Base-by-base conservation (phyloP, 2,888 invertebrate species). In the Dione vanillae region DNA sequence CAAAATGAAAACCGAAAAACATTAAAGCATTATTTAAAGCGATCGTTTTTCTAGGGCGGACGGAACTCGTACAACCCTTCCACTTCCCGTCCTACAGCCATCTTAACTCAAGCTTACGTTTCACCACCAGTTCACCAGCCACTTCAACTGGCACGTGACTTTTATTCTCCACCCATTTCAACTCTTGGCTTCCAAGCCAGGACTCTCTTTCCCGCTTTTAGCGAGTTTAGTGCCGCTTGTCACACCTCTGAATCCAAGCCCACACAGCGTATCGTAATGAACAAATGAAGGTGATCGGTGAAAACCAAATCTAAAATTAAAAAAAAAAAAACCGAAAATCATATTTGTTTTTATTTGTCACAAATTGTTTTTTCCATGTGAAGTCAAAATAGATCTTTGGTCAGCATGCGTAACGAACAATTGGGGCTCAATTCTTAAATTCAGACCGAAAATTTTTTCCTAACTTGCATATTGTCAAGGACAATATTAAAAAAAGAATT, bases 181-280 rank as follows among this genome's bases (percentile, higher is more conserved):
- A n/a, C 16, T 47, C 47, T 47, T 47, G 10, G 47, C 47, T 47
- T 47, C 47, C 47, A 47, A 19, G 47, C 47, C 47, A 47, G 47
- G 16, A 47, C 47, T 47, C 78, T 84, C 96, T n/a, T 96, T 9
- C 79, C 78, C 54, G n/a, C 35, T 35, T 54, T 35, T 54, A 35
- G 54, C 54, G 1, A 54, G 54, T 5, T 37, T 54, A 0, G 54
- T 5, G 54, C 54, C 54, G 54, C 11, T n/a, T 80, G 73, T 0
- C 95, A 93, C 35, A 95, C 37, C 59, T 20, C 27, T 43, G 20
- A 59, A 1, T 20, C 40, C 54, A 54, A 9, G n/a, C 54, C 54
- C 16, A 35, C n/a, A 54, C 35, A 3, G 35, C 2, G 35, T 54
- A 10, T 54, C 54, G n/a, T 54, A 54, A 16, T 35, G 35, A 10